phyloP scores from a whole-genome alignment of 2,113 vertebrate species.

The Tiliqua scincoides region DNA sequence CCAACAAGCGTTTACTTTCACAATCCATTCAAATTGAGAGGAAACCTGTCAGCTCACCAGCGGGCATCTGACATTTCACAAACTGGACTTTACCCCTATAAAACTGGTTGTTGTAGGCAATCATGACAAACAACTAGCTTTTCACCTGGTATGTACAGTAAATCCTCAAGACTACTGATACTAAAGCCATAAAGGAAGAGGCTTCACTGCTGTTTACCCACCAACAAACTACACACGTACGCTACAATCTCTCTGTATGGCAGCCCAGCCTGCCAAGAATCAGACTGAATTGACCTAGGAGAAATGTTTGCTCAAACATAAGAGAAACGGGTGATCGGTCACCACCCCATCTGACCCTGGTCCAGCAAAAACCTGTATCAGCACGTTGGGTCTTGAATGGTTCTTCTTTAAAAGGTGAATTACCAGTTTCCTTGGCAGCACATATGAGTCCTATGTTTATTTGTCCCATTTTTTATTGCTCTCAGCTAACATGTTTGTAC shows the following conservation, averaged over 20 bases:
- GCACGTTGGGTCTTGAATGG: background rate
- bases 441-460: conserved; percentile 26
- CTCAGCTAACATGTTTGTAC: background rate
- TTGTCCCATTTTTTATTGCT: conserved; percentile 28
- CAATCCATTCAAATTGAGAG: background rate
- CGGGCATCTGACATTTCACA: background rate
- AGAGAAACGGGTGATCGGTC: background rate
- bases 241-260: background rate
- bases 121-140: conserved; percentile 14
- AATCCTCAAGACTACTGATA: background rate
- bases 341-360: conserved; percentile 16
- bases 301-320: background rate
- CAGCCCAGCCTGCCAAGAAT: background rate
- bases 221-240: background rate
- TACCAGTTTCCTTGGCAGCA: background rate
- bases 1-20: background rate
- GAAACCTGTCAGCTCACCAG: background rate
- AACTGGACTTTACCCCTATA: background rate
- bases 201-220: background rate
- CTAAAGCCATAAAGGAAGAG: background rate
- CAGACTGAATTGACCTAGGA: background rate
- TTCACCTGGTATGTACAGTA: background rate
- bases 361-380: background rate
- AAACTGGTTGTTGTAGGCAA: accelerated
- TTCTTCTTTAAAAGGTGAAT: background rate